These are phyloP conservation scores for Otocyon megalotis DNA, from an alignment of 2,113 vertebrate genomes.

Conservation along the genomic window DNA sequence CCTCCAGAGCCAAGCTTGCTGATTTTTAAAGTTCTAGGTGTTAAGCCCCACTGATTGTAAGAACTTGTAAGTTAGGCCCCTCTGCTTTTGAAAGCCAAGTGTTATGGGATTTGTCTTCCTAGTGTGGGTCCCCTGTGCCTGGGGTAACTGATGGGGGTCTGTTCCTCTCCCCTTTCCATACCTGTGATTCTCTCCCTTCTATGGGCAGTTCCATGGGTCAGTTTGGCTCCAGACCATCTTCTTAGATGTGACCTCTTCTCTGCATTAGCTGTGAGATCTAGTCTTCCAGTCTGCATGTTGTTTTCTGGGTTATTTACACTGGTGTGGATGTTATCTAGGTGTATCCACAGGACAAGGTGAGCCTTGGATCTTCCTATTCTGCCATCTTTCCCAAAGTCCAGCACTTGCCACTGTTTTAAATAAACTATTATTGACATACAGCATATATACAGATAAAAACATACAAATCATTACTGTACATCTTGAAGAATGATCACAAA, in stretches of 20 bases:
- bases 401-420: neutral
- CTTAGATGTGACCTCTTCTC: neutral
- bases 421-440: neutral
- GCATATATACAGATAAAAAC: neutral
- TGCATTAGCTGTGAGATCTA: neutral
- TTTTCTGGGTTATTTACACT: neutral
- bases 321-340: neutral
- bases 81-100: neutral
- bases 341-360: neutral
- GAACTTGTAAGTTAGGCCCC: neutral
- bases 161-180: neutral
- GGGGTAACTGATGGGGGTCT: neutral
- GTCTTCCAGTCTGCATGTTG: neutral
- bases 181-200: neutral
- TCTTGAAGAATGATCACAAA: neutral
- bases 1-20: neutral
- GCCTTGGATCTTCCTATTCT: neutral
- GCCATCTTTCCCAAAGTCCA: neutral
- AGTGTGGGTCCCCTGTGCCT: neutral
- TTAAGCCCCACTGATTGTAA: neutral
- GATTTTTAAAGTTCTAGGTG: neutral
- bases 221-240: neutral
- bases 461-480: neutral
- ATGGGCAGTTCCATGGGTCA: neutral
- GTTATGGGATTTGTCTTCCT: neutral